A percentile compares a stretch with the other conserved stretches of the same genome.
phyloP scores from a whole-genome alignment of 2,797 vertebrate genomes.

The Muraenolepis orangiensis region DNA sequence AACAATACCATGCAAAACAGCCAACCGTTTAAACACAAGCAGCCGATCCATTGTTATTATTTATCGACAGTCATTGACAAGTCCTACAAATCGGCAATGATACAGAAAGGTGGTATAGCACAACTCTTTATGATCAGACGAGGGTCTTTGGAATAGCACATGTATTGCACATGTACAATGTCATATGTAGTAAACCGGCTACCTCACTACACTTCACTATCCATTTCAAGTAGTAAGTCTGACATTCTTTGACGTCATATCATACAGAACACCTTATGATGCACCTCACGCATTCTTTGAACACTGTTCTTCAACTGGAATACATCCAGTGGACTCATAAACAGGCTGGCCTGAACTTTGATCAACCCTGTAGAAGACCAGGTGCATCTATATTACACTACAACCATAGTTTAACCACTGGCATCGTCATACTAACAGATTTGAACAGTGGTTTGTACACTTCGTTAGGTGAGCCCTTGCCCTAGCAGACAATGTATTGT shows the following conservation, averaged over 20 bases:
- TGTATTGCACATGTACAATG: constrained; percentile 11
- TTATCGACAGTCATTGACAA: constrained; percentile 10
- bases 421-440: neutral
- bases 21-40: neutral
- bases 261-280: neutral
- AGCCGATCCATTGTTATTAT: neutral
- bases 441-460: neutral
- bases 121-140: constrained; percentile 3
- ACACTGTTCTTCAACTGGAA: neutral
- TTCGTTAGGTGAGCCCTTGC: constrained; percentile 45
- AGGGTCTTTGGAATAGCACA: constrained; percentile 7
- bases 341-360: neutral
- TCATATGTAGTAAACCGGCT: constrained; percentile 9
- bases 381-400: constrained; percentile 4
- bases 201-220: constrained; percentile 4
- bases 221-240: neutral
- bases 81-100: neutral
- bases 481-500: constrained; percentile 50
- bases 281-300: neutral
- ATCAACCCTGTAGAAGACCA: neutral
- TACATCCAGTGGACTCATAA: neutral
- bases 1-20: neutral
- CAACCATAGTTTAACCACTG: constrained; percentile 26
- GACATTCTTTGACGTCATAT: neutral
- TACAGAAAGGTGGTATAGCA: neutral